These are phyloP conservation scores for Drosophila albomicans DNA, from an alignment of 1,140 invertebrate species.

Conservation along the genomic window DNA sequence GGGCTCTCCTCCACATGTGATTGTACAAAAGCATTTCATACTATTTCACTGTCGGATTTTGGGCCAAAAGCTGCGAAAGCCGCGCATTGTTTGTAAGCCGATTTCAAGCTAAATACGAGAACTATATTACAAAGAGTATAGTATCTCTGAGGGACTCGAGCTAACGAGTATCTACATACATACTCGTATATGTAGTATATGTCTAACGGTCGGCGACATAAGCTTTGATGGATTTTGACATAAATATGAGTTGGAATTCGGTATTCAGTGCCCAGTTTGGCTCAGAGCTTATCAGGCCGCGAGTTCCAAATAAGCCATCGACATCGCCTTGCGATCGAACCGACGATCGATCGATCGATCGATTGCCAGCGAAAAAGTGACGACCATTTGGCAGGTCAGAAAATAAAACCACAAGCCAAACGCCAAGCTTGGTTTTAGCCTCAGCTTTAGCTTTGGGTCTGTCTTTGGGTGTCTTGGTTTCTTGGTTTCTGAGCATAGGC, in stretches of 20 bases:
- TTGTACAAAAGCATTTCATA: conserved; percentile 41
- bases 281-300: conserved; percentile 63
- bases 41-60: conserved; percentile 81
- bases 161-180: not conserved
- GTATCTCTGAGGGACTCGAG: not conserved
- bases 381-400: conserved; percentile 65
- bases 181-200: conserved; percentile 16
- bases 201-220: conserved; percentile 78
- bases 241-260: conserved; percentile 80
- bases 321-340: conserved; percentile 2
- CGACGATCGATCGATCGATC: not conserved
- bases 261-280: conserved; percentile 62
- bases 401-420: conserved; percentile 61
- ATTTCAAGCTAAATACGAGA: conserved; percentile 48
- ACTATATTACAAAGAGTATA: conserved; percentile 29
- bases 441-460: not conserved
- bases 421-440: conserved; percentile 23
- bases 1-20: conserved; percentile 22
- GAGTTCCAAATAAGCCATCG: conserved; percentile 54
- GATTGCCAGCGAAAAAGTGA: conserved; percentile 65
- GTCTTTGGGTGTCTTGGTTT: not conserved
- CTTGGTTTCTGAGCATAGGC: not conserved
- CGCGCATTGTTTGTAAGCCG: conserved; percentile 68
- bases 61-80: conserved; percentile 36
- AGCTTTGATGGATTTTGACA: conserved; percentile 83